Evolutionary conservation across 2,113 vertebrate genomes (phyloP).

Genomic region (Nesoenas mayeri): DNA sequence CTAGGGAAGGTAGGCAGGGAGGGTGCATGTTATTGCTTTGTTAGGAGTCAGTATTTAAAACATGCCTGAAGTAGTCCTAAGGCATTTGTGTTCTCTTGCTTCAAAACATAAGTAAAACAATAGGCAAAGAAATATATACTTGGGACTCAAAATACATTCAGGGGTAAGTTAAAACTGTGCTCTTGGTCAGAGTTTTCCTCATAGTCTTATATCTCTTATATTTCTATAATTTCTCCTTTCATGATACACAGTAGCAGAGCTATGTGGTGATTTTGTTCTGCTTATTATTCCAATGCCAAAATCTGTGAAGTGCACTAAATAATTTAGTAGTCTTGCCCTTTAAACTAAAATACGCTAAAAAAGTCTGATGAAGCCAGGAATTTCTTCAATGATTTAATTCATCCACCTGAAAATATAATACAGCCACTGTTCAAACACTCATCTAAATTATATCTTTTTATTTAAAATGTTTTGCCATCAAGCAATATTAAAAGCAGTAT

Average conservation of each 20-base stretch:
- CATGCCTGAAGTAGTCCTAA: not conserved
- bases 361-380: not conserved
- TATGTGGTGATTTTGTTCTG: not conserved
- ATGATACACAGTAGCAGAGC: not conserved
- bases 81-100: not conserved
- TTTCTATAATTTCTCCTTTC: not conserved
- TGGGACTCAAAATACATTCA: not conserved
- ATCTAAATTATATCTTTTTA: not conserved
- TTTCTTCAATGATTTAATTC: constrained; percentile 37
- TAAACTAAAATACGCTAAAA: not conserved
- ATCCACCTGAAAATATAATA: not conserved
- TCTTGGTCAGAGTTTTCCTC: not conserved
- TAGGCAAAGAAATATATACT: not conserved
- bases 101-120: not conserved
- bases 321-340: constrained; percentile 23
- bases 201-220: accelerated
- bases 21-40: not conserved
- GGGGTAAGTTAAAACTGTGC: not conserved
- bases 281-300: not conserved
- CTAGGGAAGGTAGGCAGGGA: not conserved
- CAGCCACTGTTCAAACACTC: not conserved
- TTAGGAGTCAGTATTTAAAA: not conserved
- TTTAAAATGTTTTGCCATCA: not conserved
- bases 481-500: not conserved
- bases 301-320: constrained; percentile 20